Conservation (phyloP, 2,888 invertebrate species). For the Apamea epomidion region DNA sequence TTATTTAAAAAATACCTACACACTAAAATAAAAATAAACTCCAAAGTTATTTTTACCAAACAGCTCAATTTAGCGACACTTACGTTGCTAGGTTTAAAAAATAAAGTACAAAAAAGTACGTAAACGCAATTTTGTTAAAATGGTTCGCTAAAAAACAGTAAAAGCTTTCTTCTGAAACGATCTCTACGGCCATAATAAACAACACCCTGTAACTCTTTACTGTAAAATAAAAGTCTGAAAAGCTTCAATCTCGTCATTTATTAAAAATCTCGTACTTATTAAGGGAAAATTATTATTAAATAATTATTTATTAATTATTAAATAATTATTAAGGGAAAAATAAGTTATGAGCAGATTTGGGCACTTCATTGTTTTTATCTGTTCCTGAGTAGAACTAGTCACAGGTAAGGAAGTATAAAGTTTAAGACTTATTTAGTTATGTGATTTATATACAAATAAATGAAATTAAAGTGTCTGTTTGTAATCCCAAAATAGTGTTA, state of each 20-base stretch:
- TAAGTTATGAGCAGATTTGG: not conserved
- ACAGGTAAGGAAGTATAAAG: too few species aligned
- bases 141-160: slow-evolving; percentile 2
- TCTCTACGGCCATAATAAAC: slow-evolving; percentile 22
- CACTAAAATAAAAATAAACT: slow-evolving; percentile 12
- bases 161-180: slow-evolving; percentile 30
- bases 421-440: too few species aligned
- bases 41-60: slow-evolving; percentile 12
- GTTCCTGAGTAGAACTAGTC: too few species aligned
- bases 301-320: too few species aligned
- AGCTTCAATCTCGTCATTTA: not conserved
- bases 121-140: slow-evolving; percentile 18
- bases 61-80: slow-evolving; percentile 18
- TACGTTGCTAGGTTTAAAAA: slow-evolving; percentile 24
- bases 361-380: not conserved
- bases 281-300: too few species aligned
- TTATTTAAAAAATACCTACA: slow-evolving; percentile 7
- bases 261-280: not conserved
- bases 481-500: too few species aligned
- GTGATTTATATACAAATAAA: too few species aligned
- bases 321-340: not conserved
- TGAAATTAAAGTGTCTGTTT: too few species aligned
- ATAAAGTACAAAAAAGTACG: slow-evolving; percentile 3
- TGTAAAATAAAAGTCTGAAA: slow-evolving; percentile 11
- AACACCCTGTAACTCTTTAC: slow-evolving; percentile 7